Percentiles rank a stretch among this genome's conserved stretches.
Conservation (phyloP, 2,113 vertebrate genomes). For the Pomatostomus ruficeps region DNA sequence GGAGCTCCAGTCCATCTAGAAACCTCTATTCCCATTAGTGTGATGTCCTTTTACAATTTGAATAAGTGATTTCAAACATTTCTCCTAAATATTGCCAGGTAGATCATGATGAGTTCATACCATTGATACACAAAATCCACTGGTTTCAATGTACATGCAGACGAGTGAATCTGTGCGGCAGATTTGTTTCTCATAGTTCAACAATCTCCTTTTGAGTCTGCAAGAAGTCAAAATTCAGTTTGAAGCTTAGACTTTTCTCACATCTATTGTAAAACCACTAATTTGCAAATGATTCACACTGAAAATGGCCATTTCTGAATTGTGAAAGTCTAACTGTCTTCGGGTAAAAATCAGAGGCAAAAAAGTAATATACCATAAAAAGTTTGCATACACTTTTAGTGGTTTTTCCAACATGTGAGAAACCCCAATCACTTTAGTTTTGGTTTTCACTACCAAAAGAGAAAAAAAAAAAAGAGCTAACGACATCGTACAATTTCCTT, state of each 20-base stretch:
- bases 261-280: not conserved
- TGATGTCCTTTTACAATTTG: not conserved
- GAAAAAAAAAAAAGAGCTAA: not conserved
- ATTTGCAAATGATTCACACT: conserved; percentile 30
- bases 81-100: not conserved
- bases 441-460: not conserved
- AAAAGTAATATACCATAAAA: conserved; percentile 4
- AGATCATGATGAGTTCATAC: not conserved
- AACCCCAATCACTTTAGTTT: conserved; percentile 31
- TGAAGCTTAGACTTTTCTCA: conserved; percentile 24
- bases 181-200: conserved; percentile 33
- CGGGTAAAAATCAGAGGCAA: conserved; percentile 26
- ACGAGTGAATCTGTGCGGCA: not conserved
- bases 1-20: not conserved
- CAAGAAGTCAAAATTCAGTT: conserved; percentile 39
- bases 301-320: conserved; percentile 5
- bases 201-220: conserved; percentile 37
- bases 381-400: not conserved
- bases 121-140: not conserved
- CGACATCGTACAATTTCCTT: not conserved
- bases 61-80: not conserved
- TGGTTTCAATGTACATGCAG: not conserved
- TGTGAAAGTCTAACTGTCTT: conserved; percentile 24
- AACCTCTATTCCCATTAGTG: not conserved
- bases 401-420: conserved; percentile 46